Base-by-base conservation (phyloP, 2,888 invertebrate species). In the Autographa pulchrina region DNA sequence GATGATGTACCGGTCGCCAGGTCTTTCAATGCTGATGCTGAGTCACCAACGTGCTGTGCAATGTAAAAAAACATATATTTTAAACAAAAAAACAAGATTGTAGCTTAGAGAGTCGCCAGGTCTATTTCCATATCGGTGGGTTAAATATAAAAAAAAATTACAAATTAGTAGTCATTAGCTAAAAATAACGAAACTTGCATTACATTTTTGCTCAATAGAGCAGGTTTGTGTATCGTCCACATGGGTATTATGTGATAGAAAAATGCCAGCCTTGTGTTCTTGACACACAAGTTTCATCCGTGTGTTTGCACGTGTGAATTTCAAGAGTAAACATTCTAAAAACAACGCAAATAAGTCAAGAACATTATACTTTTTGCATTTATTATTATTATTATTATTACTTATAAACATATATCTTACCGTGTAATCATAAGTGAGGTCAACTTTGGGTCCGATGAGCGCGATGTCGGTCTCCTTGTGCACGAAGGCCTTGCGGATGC, bases 401-500 rank as follows among this genome's bases (percentile, higher is more conserved):
- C 72, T 65, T 70, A 72, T 74, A 48, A 32, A 31, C 66, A 14
- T 32, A 14, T 32, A 32, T 73, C 86, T 90, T 91, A 97, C 97
- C 87, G 98, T 97, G 90, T 99, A 98, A 2, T 99, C 97, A 91
- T 99, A 99, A 0, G 98, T 98, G 70, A 99, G 96, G 93, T 99
- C 99, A 9, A 99, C 97, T 88, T 98, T 96, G 0, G 99, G 98
- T 13, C 99, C 99, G 85, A 99, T 97, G 52, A 98, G 93, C 0
- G 98, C 99, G 59, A 99, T 96, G 76, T 97, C 96, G 20, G 98
- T 96, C 90, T 99, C 99, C 91, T 98, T 98, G 90, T 99, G 99
- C n/a, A 99, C 96, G 96, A 98, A 99, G 72, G 98, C 97, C 94
- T 99, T 99, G 73, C 99, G 97, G 78, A 99, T 97, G 85, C 99